phyloP scores from a whole-genome alignment of 2,113 vertebrate genomes.

The Dunckerocampus dactyliophorus region DNA sequence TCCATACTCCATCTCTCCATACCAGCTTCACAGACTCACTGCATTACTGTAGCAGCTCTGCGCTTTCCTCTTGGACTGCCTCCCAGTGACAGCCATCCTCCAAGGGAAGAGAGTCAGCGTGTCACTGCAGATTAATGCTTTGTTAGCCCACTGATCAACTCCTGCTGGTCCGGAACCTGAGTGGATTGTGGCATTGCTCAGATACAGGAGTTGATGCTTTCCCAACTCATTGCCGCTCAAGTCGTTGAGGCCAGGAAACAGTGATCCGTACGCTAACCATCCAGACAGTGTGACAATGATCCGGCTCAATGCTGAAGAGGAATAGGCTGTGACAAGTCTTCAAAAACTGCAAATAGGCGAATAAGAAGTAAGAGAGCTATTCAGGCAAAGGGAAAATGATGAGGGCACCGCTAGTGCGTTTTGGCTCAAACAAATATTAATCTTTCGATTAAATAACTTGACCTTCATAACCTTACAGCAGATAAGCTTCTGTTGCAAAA shows the following conservation, averaged over 20 bases:
- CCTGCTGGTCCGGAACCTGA: conserved; percentile 54
- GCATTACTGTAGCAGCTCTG: conserved; percentile 60
- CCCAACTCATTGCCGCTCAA: conserved; percentile 56
- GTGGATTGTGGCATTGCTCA: conserved; percentile 57
- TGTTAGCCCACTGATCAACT: conserved; percentile 69
- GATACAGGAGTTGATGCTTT: conserved; percentile 58
- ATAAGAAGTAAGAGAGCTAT: conserved; percentile 55
- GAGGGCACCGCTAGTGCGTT: conserved; percentile 43
- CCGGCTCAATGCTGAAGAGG: conserved; percentile 19
- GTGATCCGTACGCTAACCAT: conserved; percentile 55
- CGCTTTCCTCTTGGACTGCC: conserved; percentile 60
- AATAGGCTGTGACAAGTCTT: conserved; percentile 34
- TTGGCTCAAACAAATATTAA: conserved; percentile 36
- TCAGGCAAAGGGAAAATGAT: conserved; percentile 55
- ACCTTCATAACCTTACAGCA: too few species aligned
- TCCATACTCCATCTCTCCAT: conserved; percentile 30
- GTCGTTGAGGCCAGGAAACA: conserved; percentile 50
- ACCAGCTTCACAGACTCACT: conserved; percentile 53
- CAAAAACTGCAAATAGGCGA: conserved; percentile 12
- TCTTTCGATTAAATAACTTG: not conserved
- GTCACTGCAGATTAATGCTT: conserved; percentile 75
- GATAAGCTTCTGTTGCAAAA: too few species aligned
- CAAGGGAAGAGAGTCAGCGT: conserved; percentile 63
- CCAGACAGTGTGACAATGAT: conserved; percentile 35
- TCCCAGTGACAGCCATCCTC: conserved; percentile 66